Base-by-base conservation (phyloP, 2,797 vertebrate species). In the Syngnathus rostellatus region DNA sequence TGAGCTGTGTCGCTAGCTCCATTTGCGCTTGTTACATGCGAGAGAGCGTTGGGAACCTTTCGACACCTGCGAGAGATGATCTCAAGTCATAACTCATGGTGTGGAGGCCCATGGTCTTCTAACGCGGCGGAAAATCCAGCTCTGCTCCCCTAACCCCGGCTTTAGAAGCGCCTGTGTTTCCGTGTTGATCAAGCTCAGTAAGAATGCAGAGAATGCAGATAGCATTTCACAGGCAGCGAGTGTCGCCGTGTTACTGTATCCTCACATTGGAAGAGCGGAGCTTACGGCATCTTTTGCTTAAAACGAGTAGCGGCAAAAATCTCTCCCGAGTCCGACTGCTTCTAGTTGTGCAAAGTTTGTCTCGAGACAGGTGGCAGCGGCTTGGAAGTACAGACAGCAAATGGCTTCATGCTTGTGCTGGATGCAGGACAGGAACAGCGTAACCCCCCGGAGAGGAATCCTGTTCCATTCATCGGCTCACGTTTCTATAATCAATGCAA, bases 181-280 rank as follows among this genome's bases (percentile, higher is more conserved):
- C 66, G 78, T 78, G 87, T 90, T 89, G 89, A 90, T 91, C 86
- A 77, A 86, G 88, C 86, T 78, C 84, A 81, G 80, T 77, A 90
- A 90, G 88, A 91, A 92, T 91, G 88, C 76, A 8, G 85, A 85
- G 90, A 92, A 91, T 90, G 90, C 90, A 90, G 88, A 91, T 91
- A 87, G 39, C 84, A 82, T 91, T 91, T 91, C 90, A 90, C 86
- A 89, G 87, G 80, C 85, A 67, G 84, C 68, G 79, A 88, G 84
- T 83, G 83, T 86, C 86, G 82, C 85, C 75, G 46, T 85, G 86
- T 86, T 89, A 89, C 88, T 83, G 86, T 89, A 89, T 87, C 82
- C 83, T 78, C 74, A 86, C 83, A 87, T 86, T 88, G 88, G 82
- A 87, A 84, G 78, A 82, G 65, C 79, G 71, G 70, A 89, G 84